These are phyloP conservation scores for Bubo bubo DNA, from an alignment of 2,113 vertebrate species.

Conservation along the genomic window DNA sequence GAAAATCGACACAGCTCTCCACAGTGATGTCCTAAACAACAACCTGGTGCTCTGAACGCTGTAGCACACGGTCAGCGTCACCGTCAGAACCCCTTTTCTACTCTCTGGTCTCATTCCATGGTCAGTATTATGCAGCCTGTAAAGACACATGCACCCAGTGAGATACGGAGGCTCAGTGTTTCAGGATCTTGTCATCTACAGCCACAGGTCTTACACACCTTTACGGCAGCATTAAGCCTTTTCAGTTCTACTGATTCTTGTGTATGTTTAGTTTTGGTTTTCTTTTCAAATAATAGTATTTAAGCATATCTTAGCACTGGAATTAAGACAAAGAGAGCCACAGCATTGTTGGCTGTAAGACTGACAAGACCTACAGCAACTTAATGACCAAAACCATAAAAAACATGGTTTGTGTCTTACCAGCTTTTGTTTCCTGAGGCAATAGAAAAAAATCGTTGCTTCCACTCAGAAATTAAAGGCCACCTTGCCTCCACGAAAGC, in stretches of 20 bases:
- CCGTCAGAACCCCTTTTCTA: background rate
- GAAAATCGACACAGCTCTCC: background rate
- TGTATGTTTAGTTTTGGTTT: background rate
- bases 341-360: background rate
- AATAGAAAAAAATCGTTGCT: background rate
- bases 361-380: background rate
- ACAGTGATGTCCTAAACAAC: background rate
- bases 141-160: background rate
- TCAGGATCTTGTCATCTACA: background rate
- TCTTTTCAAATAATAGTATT: background rate
- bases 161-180: background rate
- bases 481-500: background rate
- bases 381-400: background rate
- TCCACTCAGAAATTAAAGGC: background rate
- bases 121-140: background rate
- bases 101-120: background rate
- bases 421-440: background rate
- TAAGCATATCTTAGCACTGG: background rate
- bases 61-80: no score
- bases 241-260: background rate
- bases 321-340: background rate
- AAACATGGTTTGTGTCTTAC: background rate
- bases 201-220: background rate
- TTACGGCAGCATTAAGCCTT: background rate
- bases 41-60: background rate